These are phyloP conservation scores for Rhizoglyphus robini DNA, from an alignment of 1,140 invertebrate species.

Conservation along the genomic window DNA sequence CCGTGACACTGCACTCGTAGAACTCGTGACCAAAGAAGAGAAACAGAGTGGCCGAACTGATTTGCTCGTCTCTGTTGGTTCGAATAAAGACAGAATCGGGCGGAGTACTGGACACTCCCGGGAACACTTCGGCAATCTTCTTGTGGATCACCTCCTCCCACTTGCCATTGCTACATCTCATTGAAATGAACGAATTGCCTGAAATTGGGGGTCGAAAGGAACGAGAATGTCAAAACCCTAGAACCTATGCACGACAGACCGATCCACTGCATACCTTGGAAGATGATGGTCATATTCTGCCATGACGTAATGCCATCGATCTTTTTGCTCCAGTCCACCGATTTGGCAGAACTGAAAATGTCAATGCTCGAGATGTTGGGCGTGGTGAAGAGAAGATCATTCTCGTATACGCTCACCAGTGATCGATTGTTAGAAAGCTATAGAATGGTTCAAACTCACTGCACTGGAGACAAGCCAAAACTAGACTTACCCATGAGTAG, in stretches of 20 bases:
- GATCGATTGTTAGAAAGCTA: not conserved
- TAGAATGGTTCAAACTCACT: not conserved
- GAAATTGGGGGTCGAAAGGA: not conserved
- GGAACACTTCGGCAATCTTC: not conserved
- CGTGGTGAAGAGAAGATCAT: not conserved
- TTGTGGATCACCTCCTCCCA: conserved; percentile 5
- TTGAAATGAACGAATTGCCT: conserved; percentile 1
- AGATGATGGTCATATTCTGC: conserved; percentile 6
- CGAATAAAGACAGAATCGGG: not conserved
- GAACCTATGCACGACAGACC: not conserved
- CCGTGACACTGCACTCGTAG: not conserved
- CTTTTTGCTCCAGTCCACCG: not conserved
- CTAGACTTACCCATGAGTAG: not conserved
- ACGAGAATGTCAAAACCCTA: not conserved
- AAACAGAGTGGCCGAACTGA: not conserved
- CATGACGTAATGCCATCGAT: conserved; percentile 9
- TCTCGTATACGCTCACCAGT: not conserved
- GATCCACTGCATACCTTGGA: conserved; percentile 6
- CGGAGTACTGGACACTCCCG: not conserved
- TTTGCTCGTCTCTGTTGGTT: not conserved
- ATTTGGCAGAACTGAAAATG: not conserved
- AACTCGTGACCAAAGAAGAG: not conserved
- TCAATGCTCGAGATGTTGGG: not conserved
- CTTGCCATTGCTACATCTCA: not conserved
- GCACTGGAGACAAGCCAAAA: not conserved